A percentile compares a stretch with the other conserved stretches of the same genome.
Conservation (phyloP, 2,888 invertebrate genomes). For the Xestia rhomboidea region DNA sequence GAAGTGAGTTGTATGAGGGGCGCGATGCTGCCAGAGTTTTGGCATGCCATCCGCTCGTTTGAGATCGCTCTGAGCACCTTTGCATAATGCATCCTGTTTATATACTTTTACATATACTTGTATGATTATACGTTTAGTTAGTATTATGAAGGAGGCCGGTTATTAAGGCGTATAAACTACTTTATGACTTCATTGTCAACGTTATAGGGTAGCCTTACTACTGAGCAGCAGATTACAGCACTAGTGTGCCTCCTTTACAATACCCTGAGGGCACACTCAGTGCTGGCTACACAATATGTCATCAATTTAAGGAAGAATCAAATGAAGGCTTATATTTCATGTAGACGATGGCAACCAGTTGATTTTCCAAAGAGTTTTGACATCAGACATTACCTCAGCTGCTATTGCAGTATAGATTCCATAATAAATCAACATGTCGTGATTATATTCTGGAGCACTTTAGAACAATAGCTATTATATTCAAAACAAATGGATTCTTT, state of each 20-base stretch:
- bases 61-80: slow-evolving; percentile 47
- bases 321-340: not conserved
- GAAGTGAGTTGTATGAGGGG: slow-evolving; percentile 66
- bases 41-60: slow-evolving; percentile 50
- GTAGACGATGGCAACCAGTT: not conserved
- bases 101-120: slow-evolving; percentile 49
- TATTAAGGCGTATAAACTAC: slow-evolving; percentile 50
- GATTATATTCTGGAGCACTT: slow-evolving; percentile 83
- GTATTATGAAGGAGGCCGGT: slow-evolving; percentile 18
- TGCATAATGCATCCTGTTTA: slow-evolving; percentile 38
- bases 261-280: not conserved
- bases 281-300: slow-evolving; percentile 11
- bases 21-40: slow-evolving; percentile 21
- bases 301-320: not conserved
- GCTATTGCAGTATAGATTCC: slow-evolving; percentile 53
- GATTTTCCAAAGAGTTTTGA: slow-evolving; percentile 33
- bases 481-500: slow-evolving; percentile 86
- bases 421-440: slow-evolving; percentile 85
- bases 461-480: slow-evolving; percentile 89
- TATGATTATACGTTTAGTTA: slow-evolving; percentile 50
- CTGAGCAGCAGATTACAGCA: slow-evolving; percentile 1
- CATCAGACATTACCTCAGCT: slow-evolving; percentile 49
- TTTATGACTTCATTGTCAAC: slow-evolving; percentile 62
- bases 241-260: not conserved
- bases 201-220: slow-evolving; percentile 7